Evolutionary conservation across 1,140 invertebrate species (phyloP).

Genomic region (Aphaenogaster floridana): DNA sequence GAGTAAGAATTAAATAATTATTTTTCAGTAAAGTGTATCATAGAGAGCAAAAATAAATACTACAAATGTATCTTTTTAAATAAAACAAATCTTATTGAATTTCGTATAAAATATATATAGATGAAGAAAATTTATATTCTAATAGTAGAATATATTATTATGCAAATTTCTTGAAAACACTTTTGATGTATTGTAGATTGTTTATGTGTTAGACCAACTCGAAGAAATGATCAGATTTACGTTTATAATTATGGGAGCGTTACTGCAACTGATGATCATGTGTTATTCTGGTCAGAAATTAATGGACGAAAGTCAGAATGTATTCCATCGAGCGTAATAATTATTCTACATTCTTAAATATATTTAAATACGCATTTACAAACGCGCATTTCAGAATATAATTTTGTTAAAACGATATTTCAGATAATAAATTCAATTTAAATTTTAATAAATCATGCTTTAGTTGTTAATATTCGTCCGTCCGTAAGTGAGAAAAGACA

Average conservation of each 20-base stretch:
- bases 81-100: neutral
- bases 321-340: constrained; percentile 51
- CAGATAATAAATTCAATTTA: neutral
- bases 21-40: neutral
- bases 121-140: neutral
- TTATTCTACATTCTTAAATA: constrained; percentile 8
- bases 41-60: neutral
- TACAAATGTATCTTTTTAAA: neutral
- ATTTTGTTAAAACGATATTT: constrained; percentile 13
- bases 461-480: neutral
- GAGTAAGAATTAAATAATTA: constrained; percentile 11
- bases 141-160: neutral
- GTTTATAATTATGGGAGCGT: constrained; percentile 28
- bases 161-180: neutral
- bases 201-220: constrained; percentile 30
- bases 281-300: constrained; percentile 48
- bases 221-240: constrained; percentile 36
- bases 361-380: neutral
- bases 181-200: constrained; percentile 27
- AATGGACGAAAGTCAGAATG: constrained; percentile 45
- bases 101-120: neutral
- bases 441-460: neutral
- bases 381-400: neutral
- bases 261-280: constrained; percentile 37
- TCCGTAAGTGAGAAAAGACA: neutral